Base-by-base conservation (phyloP, 2,888 invertebrate genomes). In the Loripinus fragilis region DNA sequence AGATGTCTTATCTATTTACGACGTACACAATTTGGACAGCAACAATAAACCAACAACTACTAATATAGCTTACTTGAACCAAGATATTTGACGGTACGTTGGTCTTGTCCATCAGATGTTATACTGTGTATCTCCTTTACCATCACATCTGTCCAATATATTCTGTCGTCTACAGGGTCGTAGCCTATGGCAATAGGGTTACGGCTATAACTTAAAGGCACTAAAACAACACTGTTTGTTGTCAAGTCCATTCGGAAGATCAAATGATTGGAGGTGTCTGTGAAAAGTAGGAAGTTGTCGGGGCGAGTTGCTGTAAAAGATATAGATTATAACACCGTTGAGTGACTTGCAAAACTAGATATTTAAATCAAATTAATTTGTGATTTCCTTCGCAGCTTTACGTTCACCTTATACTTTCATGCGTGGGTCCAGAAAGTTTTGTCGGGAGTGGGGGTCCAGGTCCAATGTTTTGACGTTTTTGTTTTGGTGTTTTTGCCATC, bases 121-220 rank as follows among this genome's bases (percentile, higher is more conserved):
- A 85, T 74, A 33, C 75, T 73, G 48, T 85, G 73, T 38, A 89
- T 86, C 28, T 83, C 69, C n/a, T 80, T 76, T 15, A 68, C 66
- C 0, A 76, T 95, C 0, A 97, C 95, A 92, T 97, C 97, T 0
- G 96, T 96, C 91, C 96, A 97, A 92, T 95, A 96, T 50, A 97
- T 95, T 42, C 95, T 93, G 82, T 96, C 96, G 71, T 95, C 95
- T 55, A 95, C 95, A 95, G 96, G 97, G 89, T 97, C 97, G 91
- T 96, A 97, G 91, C 97, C 97, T 0, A 97, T 95, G 0, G 97
- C 96, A 20, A 97, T 96, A 0, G 96, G 96, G 86, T 96, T 96
- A 84, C 96, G 95, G 0, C 74, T 76, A 55, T 69, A 70, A 28
- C 50, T 35, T 1, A 87, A 73, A 1, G 88, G 84, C 25, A 88